These are phyloP conservation scores for Sylvietta virens DNA, from an alignment of 2,113 vertebrate genomes.

Conservation along the genomic window DNA sequence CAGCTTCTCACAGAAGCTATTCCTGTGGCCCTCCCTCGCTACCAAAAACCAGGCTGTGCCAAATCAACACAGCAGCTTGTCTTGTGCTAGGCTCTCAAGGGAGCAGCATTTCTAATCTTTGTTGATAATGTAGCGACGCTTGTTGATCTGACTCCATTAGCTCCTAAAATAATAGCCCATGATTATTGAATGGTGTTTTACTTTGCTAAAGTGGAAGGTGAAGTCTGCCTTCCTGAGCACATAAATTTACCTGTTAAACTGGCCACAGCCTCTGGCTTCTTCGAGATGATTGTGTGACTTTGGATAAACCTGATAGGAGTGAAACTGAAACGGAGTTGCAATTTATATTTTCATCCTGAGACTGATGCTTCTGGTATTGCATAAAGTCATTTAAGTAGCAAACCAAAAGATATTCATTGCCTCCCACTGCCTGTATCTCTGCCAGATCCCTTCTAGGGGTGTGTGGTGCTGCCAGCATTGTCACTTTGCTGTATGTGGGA, in stretches of 20 bases:
- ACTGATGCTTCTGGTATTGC: not conserved
- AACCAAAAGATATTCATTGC: not conserved
- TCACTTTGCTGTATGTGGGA: not conserved
- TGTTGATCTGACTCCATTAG: not conserved
- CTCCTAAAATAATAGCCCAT: not conserved
- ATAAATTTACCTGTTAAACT: not conserved
- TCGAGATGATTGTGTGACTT: not conserved
- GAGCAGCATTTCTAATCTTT: not conserved
- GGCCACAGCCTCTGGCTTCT: not conserved
- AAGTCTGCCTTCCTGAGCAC: not conserved
- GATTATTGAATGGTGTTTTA: not conserved
- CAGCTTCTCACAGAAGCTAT: not conserved
- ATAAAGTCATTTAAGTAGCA: not conserved
- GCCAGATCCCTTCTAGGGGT: not conserved
- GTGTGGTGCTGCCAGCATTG: accelerated
- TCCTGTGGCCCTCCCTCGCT: not conserved
- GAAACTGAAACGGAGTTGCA: not conserved
- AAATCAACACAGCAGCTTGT: not conserved
- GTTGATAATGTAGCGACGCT: not conserved
- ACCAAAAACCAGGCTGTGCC: not conserved
- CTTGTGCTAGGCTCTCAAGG: not conserved
- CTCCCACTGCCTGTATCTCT: not conserved
- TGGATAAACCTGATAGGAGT: not conserved
- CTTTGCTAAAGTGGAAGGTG: not conserved
- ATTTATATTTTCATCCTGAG: not conserved